Evolutionary conservation across 2,797 vertebrate genomes (phyloP).

Genomic region (Cetoscarus ocellatus): DNA sequence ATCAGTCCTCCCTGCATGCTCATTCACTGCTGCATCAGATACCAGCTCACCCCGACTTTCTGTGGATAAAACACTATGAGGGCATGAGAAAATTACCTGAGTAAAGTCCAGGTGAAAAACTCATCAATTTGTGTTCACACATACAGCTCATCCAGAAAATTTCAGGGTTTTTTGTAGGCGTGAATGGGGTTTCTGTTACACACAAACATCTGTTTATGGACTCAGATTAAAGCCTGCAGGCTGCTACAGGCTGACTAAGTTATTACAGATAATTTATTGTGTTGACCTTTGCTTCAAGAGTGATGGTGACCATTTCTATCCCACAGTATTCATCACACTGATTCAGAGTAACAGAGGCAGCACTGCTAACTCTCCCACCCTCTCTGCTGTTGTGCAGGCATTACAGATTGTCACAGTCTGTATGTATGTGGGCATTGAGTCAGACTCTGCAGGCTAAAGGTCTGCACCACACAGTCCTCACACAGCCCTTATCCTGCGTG

Average conservation of each 20-base stretch:
- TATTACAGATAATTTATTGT: neutral
- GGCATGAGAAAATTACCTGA: too few relatives aligned
- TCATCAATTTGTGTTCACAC: too few relatives aligned
- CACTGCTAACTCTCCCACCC: neutral
- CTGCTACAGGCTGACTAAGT: neutral
- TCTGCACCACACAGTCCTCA: constrained; percentile 2
- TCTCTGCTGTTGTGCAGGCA: neutral
- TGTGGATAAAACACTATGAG: too few relatives aligned
- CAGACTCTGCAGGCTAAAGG: neutral
- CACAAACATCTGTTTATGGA: too few relatives aligned
- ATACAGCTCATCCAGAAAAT: too few relatives aligned
- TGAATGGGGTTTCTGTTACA: too few relatives aligned
- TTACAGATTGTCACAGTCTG: neutral
- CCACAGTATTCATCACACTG: neutral
- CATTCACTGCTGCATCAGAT: too few relatives aligned
- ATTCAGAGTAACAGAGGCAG: neutral
- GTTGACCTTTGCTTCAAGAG: neutral
- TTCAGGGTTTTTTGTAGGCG: too few relatives aligned
- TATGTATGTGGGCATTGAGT: neutral
- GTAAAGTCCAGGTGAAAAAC: too few relatives aligned
- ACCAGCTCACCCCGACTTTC: too few relatives aligned
- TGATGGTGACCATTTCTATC: neutral
- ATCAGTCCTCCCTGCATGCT: too few relatives aligned
- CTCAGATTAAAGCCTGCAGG: neutral
- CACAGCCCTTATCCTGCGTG: neutral